A percentile compares a stretch with the other conserved stretches of the same genome.
These are phyloP conservation scores for Sphyrna mokarran DNA, from an alignment of 2,113 vertebrate genomes.

Conservation along the genomic window DNA sequence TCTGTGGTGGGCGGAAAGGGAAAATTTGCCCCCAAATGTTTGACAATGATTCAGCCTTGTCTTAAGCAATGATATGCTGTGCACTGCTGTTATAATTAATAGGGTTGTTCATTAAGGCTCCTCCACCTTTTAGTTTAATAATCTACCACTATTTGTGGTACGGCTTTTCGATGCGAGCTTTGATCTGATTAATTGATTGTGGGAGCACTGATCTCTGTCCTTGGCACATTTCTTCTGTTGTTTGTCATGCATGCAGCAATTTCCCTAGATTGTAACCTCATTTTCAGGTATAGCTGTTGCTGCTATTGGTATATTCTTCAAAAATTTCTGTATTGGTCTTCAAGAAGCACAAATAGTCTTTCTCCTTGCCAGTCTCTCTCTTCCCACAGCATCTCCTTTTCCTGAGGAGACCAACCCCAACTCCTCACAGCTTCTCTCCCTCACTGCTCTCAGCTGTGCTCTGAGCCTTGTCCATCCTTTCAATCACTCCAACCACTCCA, in stretches of 20 bases:
- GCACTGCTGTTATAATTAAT: not conserved
- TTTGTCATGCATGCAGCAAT: not conserved
- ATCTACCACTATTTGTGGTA: not conserved
- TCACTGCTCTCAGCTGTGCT: not conserved
- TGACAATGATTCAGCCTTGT: not conserved
- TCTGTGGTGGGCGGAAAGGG: too few species aligned
- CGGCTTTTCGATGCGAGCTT: not conserved
- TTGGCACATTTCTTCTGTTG: not conserved
- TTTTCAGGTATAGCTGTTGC: not conserved
- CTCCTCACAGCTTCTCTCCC: not conserved
- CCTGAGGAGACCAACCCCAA: not conserved
- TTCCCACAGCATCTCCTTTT: too few species aligned
- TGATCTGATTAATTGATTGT: not conserved
- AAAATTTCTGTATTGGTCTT: not conserved
- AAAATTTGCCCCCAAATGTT: not conserved
- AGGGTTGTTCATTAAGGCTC: not conserved
- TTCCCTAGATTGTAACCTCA: not conserved
- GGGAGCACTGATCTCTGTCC: not conserved
- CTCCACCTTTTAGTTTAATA: not conserved
- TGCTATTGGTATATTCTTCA: not conserved
- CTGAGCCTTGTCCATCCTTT: not conserved
- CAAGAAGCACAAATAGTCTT: not conserved
- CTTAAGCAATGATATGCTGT: not conserved
- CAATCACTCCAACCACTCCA: not conserved
- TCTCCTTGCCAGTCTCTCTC: too few species aligned